These are phyloP conservation scores for Aromia moschata DNA, from an alignment of 2,888 invertebrate species.

Conservation along the genomic window DNA sequence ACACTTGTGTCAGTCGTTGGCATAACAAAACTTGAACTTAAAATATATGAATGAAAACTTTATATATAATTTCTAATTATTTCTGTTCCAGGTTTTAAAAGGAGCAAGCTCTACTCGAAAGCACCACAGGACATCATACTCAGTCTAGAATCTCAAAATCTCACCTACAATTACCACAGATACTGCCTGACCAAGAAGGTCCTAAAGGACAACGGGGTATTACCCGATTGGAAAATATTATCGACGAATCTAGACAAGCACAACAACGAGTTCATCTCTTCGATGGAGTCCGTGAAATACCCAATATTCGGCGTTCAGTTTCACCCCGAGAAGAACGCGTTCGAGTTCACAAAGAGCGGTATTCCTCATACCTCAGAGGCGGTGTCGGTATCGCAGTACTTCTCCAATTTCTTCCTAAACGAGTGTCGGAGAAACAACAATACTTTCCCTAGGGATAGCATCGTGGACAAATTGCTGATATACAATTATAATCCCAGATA, in stretches of 20 bases:
- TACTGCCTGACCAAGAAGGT: slow-evolving; percentile 59
- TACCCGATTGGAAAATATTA: slow-evolving; percentile 73
- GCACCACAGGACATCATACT: slow-evolving; percentile 69
- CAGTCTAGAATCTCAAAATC: slow-evolving; percentile 67
- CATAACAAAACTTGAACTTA: no score
- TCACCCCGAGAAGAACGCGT: slow-evolving; percentile 89
- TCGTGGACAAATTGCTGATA: slow-evolving; percentile 70
- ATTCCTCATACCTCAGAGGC: slow-evolving; percentile 76
- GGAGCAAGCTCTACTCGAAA: slow-evolving; percentile 72
- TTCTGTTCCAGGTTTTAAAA: slow-evolving; percentile 43
- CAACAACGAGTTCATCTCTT: slow-evolving; percentile 77
- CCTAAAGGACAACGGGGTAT: slow-evolving; percentile 66
- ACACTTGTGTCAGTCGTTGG: no score
- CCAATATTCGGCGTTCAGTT: slow-evolving; percentile 88
- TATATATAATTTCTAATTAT: not conserved
- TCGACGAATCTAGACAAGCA: slow-evolving; percentile 75
- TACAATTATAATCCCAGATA: slow-evolving; percentile 75
- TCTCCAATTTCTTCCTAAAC: slow-evolving; percentile 82
- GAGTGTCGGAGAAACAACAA: slow-evolving; percentile 77
- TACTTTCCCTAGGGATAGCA: slow-evolving; percentile 62
- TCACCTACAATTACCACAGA: slow-evolving; percentile 69
- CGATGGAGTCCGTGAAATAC: slow-evolving; percentile 75
- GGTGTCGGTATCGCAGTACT: slow-evolving; percentile 75
- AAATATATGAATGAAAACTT: no score
- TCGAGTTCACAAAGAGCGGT: slow-evolving; percentile 73